A percentile compares a stretch with the other conserved stretches of the same genome.
These are phyloP conservation scores for Octodonta nipae DNA, from an alignment of 2,888 invertebrate genomes.

Conservation along the genomic window DNA sequence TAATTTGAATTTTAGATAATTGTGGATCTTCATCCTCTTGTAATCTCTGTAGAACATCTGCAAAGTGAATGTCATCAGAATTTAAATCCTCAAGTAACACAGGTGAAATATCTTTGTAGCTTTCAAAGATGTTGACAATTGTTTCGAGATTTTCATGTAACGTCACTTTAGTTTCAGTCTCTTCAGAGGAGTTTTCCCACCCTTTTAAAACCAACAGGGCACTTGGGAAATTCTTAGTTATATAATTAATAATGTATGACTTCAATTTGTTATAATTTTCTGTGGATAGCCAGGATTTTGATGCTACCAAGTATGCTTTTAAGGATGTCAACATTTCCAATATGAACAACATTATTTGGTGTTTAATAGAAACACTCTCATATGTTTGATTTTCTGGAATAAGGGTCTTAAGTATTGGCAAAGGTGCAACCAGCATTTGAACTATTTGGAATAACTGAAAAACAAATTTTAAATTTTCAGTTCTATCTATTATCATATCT, in stretches of 20 bases:
- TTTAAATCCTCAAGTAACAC: conserved; percentile 35
- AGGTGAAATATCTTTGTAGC: conserved; percentile 41
- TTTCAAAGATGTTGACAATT: conserved; percentile 43
- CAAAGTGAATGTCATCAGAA: conserved; percentile 13
- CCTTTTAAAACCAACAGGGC: conserved; percentile 25
- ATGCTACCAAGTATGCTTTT: conserved; percentile 13
- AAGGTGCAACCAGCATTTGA: conserved; percentile 25
- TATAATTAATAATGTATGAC: conserved; percentile 16
- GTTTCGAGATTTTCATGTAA: conserved; percentile 23
- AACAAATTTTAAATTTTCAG: conserved; percentile 1
- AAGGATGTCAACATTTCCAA: conserved; percentile 20
- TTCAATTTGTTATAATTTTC: conserved; percentile 17
- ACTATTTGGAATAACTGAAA: conserved; percentile 27
- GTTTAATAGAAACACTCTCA: conserved; percentile 30
- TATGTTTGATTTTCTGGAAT: conserved; percentile 18
- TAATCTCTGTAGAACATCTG: conserved; percentile 14
- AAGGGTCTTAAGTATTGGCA: conserved; percentile 24
- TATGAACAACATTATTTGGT: conserved; percentile 33
- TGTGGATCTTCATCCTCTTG: too few species aligned
- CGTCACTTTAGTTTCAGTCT: conserved; percentile 13
- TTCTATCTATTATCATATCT: not conserved
- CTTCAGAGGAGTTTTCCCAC: conserved; percentile 25
- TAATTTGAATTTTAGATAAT: too few species aligned
- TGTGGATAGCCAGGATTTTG: conserved; percentile 10
- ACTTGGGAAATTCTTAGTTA: conserved; percentile 29